Percentiles rank a stretch among this genome's conserved stretches.
These are phyloP conservation scores for Hippoglossus stenolepis DNA, from an alignment of 2,113 vertebrate species.

Conservation along the genomic window DNA sequence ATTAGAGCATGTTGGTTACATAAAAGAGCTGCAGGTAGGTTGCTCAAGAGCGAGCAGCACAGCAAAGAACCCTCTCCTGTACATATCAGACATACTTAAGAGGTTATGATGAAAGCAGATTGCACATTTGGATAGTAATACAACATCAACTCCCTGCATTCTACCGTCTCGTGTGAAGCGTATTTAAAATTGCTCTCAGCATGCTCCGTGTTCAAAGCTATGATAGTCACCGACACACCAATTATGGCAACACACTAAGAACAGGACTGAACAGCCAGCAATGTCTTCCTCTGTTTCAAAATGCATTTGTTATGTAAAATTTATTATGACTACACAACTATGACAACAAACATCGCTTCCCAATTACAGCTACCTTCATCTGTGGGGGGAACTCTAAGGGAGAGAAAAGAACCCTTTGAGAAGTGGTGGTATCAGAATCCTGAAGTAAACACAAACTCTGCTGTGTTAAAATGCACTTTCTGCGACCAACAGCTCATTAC, in stretches of 20 bases:
- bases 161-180: neutral
- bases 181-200: conserved; percentile 34
- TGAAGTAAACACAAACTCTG: conserved; percentile 26
- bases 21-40: conserved; percentile 49
- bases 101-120: conserved; percentile 10
- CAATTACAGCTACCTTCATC: conserved; percentile 63
- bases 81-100: conserved; percentile 26
- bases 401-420: conserved; percentile 42
- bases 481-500: conserved; percentile 28
- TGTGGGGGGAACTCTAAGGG: conserved; percentile 29
- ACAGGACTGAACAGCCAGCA: conserved; percentile 22
- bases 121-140: conserved; percentile 43
- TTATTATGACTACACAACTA: conserved; percentile 34
- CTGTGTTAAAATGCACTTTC: conserved; percentile 19
- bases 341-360: conserved; percentile 52
- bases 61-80: conserved; percentile 45
- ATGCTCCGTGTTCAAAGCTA: conserved; percentile 50
- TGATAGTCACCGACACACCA: conserved; percentile 51
- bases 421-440: conserved; percentile 20
- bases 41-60: conserved; percentile 45
- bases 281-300: conserved; percentile 51
- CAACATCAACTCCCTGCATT: conserved; percentile 38
- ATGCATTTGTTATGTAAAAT: conserved; percentile 58
- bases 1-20: conserved; percentile 58
- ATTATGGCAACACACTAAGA: conserved; percentile 53